Evolutionary conservation across 2,888 invertebrate genomes (phyloP).

Genomic region (Syrista parreyssii): DNA sequence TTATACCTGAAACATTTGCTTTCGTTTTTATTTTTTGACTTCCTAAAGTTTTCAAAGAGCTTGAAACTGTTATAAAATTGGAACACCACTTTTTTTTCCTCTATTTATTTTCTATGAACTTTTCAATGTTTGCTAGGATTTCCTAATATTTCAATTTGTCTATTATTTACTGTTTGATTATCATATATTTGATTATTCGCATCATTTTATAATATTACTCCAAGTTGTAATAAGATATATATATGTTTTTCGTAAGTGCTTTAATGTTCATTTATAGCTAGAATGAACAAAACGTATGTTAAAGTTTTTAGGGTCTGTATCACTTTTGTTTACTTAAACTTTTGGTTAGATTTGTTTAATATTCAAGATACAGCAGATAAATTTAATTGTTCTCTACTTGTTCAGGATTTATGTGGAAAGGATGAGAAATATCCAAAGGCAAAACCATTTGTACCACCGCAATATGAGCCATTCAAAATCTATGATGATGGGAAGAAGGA

Average conservation of each 20-base stretch:
- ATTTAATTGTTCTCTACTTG: neutral
- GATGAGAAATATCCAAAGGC: constrained; percentile 58
- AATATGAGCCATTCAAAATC: constrained; percentile 81
- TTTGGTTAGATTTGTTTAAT: neutral
- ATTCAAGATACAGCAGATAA: neutral
- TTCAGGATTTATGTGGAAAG: constrained; percentile 51
- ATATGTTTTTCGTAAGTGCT: neutral
- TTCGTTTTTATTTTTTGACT: constrained; percentile 21
- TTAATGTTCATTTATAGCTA: neutral
- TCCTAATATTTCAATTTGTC: neutral
- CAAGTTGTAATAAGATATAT: neutral
- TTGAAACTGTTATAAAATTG: neutral
- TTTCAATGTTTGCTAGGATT: neutral
- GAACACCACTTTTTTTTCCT: neutral
- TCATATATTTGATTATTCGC: neutral
- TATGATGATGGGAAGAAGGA: constrained; percentile 73
- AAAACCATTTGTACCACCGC: constrained; percentile 61
- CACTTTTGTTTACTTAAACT: neutral
- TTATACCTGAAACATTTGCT: constrained; percentile 15
- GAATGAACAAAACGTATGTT: neutral
- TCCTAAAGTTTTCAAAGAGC: neutral
- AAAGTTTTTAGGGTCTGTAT: neutral
- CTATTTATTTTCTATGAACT: neutral
- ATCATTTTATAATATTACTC: neutral
- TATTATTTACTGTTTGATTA: neutral